Conservation (phyloP, 2,113 vertebrate genomes). For the Grallaria varia region DNA sequence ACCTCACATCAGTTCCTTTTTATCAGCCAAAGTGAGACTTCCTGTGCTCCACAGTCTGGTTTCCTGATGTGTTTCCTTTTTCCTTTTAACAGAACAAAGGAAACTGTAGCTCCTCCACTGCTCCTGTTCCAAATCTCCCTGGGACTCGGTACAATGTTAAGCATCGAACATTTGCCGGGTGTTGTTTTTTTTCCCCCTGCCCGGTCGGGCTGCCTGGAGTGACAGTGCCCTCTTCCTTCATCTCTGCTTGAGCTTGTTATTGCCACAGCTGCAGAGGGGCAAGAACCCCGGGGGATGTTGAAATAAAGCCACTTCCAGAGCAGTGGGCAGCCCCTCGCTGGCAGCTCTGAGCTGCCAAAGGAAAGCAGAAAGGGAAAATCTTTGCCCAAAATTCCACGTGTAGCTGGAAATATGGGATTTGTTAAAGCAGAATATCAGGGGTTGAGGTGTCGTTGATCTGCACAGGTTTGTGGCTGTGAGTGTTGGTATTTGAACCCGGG, state of each 20-base stretch:
- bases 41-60: constrained; percentile 90
- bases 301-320: background rate
- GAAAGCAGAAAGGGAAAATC: background rate
- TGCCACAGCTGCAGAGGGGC: background rate
- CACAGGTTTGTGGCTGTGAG: background rate
- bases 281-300: accelerated
- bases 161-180: constrained; percentile 5
- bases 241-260: background rate
- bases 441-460: background rate
- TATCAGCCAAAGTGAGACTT: constrained; percentile 90
- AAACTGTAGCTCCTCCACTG: constrained; percentile 75
- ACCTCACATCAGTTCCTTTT: constrained; percentile 80
- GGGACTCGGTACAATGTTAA: constrained; percentile 53
- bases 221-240: constrained; percentile 17
- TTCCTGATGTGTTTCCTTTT: constrained; percentile 98
- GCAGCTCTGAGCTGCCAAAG: background rate
- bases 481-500: background rate
- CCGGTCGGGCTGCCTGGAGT: background rate
- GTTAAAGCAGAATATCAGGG: background rate
- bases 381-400: background rate
- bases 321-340: background rate
- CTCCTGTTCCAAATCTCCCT: constrained; percentile 70
- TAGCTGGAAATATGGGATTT: accelerated
- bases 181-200: background rate
- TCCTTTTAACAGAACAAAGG: constrained; percentile 91